phyloP scores from a whole-genome alignment of 2,113 vertebrate genomes.

The Bothrops jararaca region DNA sequence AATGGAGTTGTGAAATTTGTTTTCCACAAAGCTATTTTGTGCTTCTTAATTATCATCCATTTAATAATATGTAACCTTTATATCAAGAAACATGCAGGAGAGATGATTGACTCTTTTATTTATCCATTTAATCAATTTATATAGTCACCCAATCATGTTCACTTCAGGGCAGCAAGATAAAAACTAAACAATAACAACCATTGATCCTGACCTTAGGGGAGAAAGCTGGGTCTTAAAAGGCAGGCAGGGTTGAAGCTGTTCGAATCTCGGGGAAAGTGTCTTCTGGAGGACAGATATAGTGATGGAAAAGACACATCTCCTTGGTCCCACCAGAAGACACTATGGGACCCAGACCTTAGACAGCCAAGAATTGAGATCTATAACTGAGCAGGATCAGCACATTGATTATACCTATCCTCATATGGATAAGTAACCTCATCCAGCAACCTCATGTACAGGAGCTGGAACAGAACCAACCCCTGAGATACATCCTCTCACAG shows the following conservation, averaged over 20 bases:
- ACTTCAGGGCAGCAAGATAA: neutral
- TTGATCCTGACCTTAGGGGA: neutral
- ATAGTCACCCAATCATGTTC: neutral
- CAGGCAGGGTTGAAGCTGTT: neutral
- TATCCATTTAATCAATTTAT: neutral
- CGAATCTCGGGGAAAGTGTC: neutral
- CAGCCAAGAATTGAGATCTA: neutral
- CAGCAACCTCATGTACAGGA: neutral
- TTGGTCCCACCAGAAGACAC: neutral
- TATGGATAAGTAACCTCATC: neutral
- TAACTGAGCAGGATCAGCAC: neutral
- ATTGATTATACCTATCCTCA: neutral
- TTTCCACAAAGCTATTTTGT: conserved; percentile 9
- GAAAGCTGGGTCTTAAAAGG: neutral
- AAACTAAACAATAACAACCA: neutral
- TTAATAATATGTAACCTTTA: conserved; percentile 33
- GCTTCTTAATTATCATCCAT: conserved; percentile 20
- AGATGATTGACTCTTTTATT: neutral
- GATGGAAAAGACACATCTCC: neutral
- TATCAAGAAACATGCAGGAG: neutral
- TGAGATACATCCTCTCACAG: neutral
- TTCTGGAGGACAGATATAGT: neutral
- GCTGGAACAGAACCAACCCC: neutral
- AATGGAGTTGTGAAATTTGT: neutral
- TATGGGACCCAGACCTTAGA: neutral